Base-by-base conservation (phyloP, 1,140 invertebrate genomes). In the Globodera ellingtonae region DNA sequence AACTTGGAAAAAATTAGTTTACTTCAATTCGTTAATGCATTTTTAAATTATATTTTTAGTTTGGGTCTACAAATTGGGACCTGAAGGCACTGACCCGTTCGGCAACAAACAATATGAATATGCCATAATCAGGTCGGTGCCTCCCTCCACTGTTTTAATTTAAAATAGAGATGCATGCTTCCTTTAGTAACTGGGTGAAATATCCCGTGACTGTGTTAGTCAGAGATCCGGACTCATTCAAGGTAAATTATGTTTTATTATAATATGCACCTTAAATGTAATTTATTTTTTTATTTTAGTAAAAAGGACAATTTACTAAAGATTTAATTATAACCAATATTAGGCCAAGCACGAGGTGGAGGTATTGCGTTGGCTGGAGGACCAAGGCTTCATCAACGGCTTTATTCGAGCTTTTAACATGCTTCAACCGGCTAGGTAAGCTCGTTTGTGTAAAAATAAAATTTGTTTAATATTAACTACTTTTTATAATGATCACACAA, bases 11-110 rank as follows among this genome's bases (percentile, higher is more conserved):
- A 62, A 18, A 18, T 59, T 62, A 62, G 15, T 18, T 62, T 24
- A 24, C 24, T 35, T 35, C 35, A 35, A 35, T 35, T 35, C 35
- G 35, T 35, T 2, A 35, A 35, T 48, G 72, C 4, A 24, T 35
- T 15, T 35, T 8, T 15, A 10, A 75, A 75, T 62, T 62, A 21
- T n/a, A 18, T 15, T 75, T 46, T 52, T 18, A 88, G 87, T 89
- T 84, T 89, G 87, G 87, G 89, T 89, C 35, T 89, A 89, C 84
- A 89, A 88, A 81, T 84, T 89, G 59, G 87, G 87, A 56, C 87
- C 87, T 21, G 87, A 89, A 77, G 87, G 87, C 35, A 89, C 84
- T 18, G 89, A 89, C 79, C 87, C 87, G 52, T 89, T 89, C 82
- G 87, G 87, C 66, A 89, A 89, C 77, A 83, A 87, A 65, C 87